These are phyloP conservation scores for Clamator glandarius DNA, from an alignment of 2,797 vertebrate genomes.

Conservation along the genomic window DNA sequence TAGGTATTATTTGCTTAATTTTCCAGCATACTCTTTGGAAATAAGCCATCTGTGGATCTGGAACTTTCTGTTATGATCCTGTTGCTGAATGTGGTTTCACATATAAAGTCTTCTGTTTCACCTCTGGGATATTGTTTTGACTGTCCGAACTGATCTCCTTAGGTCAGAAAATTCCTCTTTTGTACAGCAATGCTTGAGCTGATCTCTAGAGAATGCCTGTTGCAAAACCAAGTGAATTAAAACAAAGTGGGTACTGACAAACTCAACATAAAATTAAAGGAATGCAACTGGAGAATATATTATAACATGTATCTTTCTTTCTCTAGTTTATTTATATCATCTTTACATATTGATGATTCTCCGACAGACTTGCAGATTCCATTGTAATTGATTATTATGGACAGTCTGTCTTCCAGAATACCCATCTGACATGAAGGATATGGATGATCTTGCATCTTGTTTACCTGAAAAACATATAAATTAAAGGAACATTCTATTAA, in stretches of 20 bases:
- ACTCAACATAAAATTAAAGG: background rate
- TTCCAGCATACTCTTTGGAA: constrained; percentile 24
- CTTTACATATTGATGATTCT: background rate
- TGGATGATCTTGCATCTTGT: background rate
- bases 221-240: constrained; percentile 51
- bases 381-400: background rate
- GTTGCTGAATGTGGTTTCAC: constrained; percentile 62
- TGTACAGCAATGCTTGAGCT: constrained; percentile 5
- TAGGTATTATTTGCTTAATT: background rate
- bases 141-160: constrained; percentile 56
- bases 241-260: constrained; percentile 25
- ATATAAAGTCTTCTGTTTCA: constrained; percentile 40
- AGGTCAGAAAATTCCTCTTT: constrained; percentile 64
- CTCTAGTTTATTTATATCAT: background rate
- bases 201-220: constrained; percentile 23
- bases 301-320: background rate
- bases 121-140: constrained; percentile 52
- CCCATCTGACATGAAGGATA: background rate
- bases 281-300: background rate
- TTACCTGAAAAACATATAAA: background rate
- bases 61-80: constrained; percentile 45
- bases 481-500: background rate
- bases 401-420: background rate
- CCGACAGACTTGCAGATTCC: background rate
- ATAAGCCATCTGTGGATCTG: constrained; percentile 25